Conservation (phyloP, 2,113 vertebrate species). For the Silurus meridionalis region DNA sequence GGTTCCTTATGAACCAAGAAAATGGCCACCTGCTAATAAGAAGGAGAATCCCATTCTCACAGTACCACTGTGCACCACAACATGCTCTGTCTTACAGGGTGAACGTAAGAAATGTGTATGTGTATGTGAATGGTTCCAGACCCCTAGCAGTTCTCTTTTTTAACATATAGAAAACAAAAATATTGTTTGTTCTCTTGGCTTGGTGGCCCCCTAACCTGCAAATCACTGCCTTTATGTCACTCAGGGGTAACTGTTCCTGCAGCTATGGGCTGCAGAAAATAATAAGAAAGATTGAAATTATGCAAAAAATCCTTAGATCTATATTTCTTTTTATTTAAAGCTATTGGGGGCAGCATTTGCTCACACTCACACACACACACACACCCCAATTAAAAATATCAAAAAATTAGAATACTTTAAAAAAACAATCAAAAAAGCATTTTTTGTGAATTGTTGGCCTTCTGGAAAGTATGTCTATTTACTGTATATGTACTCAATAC, state of each 20-base stretch:
- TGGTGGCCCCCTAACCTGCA: constrained; percentile 52
- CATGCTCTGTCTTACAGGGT: background rate
- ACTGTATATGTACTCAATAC: no score
- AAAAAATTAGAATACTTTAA: no score
- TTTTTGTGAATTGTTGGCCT: no score
- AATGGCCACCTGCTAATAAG: constrained; percentile 29
- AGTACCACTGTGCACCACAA: constrained; percentile 7
- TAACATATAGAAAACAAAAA: background rate
- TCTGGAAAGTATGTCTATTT: no score
- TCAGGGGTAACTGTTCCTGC: constrained; percentile 59
- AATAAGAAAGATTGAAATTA: constrained; percentile 81
- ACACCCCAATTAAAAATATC: no score
- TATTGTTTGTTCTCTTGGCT: constrained; percentile 31
- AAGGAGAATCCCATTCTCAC: constrained; percentile 12
- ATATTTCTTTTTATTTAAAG: constrained; percentile 52
- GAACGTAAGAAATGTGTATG: constrained; percentile 17
- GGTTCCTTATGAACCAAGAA: constrained; percentile 35
- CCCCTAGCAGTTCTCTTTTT: constrained; percentile 8
- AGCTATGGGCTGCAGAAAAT: constrained; percentile 73
- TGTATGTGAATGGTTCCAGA: constrained; percentile 18
- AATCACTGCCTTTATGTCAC: constrained; percentile 53
- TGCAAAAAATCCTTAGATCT: constrained; percentile 78
- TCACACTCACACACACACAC: background rate
- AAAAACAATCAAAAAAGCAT: no score
- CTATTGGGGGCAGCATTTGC: constrained; percentile 4